A percentile compares a stretch with the other conserved stretches of the same genome.
These are phyloP conservation scores for Pocillopora damicornis DNA, from an alignment of 64 coral and sea anemone species.

Conservation along the genomic window DNA sequence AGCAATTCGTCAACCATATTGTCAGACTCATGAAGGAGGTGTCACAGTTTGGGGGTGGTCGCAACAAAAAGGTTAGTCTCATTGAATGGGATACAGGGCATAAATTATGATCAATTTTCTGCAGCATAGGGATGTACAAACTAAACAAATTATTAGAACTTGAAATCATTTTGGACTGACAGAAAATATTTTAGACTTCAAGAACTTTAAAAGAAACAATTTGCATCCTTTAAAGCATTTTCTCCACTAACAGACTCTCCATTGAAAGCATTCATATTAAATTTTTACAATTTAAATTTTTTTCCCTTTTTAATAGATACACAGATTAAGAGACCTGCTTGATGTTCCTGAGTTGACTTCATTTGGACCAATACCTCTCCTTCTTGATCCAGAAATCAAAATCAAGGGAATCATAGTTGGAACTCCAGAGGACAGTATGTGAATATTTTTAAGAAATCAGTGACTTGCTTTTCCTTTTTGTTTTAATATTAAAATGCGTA, in stretches of 20 bases:
- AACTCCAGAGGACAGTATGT: constrained; percentile 56
- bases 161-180: too few relatives aligned
- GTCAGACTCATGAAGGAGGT: constrained; percentile 87
- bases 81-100: neutral
- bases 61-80: constrained; percentile 71
- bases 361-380: constrained; percentile 84
- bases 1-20: constrained; percentile 73
- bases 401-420: constrained; percentile 91
- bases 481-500: too few relatives aligned
- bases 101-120: neutral
- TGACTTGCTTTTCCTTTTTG: neutral
- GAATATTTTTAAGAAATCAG: neutral
- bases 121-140: too few relatives aligned
- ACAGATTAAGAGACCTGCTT: constrained; percentile 78
- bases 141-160: too few relatives aligned
- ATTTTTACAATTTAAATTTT: neutral
- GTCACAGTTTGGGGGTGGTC: constrained; percentile 80
- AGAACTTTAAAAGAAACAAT: too few relatives aligned
- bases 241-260: too few relatives aligned
- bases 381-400: constrained; percentile 81
- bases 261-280: neutral
- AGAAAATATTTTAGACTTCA: too few relatives aligned
- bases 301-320: constrained; percentile 51
- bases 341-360: constrained; percentile 72
- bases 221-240: too few relatives aligned